Evolutionary conservation across 1,140 invertebrate genomes (phyloP), one percentile per base, ranked within the genome.

Genomic region (Heliothis subflexa): DNA sequence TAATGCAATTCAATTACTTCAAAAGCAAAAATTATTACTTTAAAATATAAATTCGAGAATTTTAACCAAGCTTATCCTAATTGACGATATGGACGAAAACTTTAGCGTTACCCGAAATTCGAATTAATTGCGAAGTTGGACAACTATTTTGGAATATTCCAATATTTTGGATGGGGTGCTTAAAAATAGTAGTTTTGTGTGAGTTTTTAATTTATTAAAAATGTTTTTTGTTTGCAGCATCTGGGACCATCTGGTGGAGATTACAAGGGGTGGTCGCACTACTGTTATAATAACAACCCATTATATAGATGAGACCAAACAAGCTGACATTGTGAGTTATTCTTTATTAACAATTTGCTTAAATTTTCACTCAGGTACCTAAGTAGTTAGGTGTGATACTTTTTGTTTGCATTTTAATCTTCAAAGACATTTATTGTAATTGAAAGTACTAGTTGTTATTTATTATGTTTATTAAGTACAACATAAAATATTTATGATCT

Each of bases 221-320:
- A 40, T 40, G 33, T 33, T 25, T 54, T 75, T 85, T 64, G 49
- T 78, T 95, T 95, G 47, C 92, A 97, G 97, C 86, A 99, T 99
- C 82, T 99, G 99, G 99, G 97, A 99, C 86, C 98, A 99, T 95
- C 93, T 99, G 80, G 97, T 99, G 14, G 96, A 98, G 12, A 97
- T 99, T 50, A 98, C 98, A 0, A 97, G 97, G 89, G 97, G 96
- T 83, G 96, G 97, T n/a, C 96, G 96, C 78, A 98, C 97, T 21
- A 99, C 99, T 11, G 98, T 99, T 49, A 99, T 99, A 78, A 99
- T 99, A 76, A 99, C 99, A 1, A 99, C 99, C 12, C 99, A 99
- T 95, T 99, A 99, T 88, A 99, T 99, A 78, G 99, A 99, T 91
- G 99, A 99, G 93, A 99, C 99, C 2, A 96, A 98, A 80, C 98